phyloP scores from a whole-genome alignment of 2,113 vertebrate genomes.

The Tragelaphus imberbis region DNA sequence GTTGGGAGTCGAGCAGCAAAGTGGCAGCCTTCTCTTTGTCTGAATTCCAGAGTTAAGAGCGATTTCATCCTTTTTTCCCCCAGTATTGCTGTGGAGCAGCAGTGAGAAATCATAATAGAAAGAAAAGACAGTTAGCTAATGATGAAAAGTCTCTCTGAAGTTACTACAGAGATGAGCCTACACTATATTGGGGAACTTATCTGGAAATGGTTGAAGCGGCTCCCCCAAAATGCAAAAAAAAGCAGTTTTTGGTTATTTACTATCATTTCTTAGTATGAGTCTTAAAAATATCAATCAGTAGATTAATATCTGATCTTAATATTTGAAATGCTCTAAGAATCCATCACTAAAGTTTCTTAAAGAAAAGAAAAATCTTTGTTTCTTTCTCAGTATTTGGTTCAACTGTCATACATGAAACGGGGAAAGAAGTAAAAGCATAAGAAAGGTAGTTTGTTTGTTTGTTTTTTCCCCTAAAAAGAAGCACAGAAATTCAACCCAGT shows the following conservation, averaged over 20 bases:
- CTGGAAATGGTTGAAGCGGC: background rate
- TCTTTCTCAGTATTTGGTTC: background rate
- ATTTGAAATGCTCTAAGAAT: background rate
- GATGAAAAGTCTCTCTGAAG: constrained; percentile 38
- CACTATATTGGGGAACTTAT: accelerated
- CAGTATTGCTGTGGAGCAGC: background rate
- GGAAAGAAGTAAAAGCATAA: background rate
- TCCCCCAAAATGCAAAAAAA: background rate
- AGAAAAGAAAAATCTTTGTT: background rate
- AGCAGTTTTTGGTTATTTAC: background rate
- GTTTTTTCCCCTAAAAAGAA: background rate
- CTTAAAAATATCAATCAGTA: background rate
- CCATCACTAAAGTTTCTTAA: background rate
- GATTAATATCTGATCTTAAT: background rate
- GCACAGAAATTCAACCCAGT: background rate
- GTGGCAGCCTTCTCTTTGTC: background rate
- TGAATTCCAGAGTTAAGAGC: background rate
- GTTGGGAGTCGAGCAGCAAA: constrained; percentile 35
- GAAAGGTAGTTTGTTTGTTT: background rate
- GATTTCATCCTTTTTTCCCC: background rate
- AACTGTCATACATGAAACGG: background rate
- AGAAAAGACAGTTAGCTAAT: background rate
- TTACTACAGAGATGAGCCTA: background rate
- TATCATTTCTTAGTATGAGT: background rate
- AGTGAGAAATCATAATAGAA: constrained; percentile 38